Conservation (phyloP, 2,797 vertebrate species). For the Todus mexicanus region DNA sequence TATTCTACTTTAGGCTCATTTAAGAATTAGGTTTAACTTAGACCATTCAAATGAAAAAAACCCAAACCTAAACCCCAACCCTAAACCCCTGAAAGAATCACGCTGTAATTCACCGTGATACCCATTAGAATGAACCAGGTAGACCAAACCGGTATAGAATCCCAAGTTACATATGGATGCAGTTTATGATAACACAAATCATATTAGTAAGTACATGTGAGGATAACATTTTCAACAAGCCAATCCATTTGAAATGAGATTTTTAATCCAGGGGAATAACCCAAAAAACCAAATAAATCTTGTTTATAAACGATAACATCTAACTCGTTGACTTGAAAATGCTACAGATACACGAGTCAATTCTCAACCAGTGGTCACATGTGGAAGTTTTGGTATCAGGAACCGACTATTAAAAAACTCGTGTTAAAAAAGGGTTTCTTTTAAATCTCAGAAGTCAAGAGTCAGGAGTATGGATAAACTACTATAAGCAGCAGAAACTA, state of each 20-base stretch:
- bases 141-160: background rate
- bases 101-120: conserved; percentile 16
- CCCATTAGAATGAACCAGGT: background rate
- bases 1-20: background rate
- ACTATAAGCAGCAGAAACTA: conserved; percentile 11
- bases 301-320: background rate
- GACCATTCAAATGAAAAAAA: background rate
- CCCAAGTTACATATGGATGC: background rate
- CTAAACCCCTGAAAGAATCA: rapidly evolving
- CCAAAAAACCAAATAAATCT: background rate
- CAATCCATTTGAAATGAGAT: background rate
- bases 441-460: conserved; percentile 29
- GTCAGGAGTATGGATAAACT: conserved; percentile 9
- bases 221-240: background rate
- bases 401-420: background rate
- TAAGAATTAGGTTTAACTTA: background rate
- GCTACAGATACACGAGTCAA: background rate
- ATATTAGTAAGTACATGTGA: background rate
- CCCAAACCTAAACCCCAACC: background rate
- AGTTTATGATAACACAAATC: background rate
- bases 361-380: background rate
- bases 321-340: conserved; percentile 11
- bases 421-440: conserved; percentile 28
- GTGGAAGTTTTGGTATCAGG: background rate
- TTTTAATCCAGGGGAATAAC: conserved; percentile 34